Evolutionary conservation across 2,113 vertebrate genomes (phyloP).

Genomic region (Baryphthengus martii): DNA sequence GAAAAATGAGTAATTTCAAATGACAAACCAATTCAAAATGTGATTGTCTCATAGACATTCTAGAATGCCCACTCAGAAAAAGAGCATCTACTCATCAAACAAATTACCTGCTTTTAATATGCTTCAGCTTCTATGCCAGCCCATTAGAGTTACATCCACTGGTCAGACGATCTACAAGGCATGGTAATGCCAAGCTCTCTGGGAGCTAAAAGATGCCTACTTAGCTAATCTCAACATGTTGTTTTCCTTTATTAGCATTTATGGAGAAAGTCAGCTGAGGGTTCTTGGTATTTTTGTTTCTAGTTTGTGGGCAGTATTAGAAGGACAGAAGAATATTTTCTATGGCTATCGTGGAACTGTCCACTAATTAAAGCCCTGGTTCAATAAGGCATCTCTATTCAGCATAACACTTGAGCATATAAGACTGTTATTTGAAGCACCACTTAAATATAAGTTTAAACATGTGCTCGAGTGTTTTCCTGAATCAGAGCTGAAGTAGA

Average conservation of each 20-base stretch:
- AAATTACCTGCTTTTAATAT: not conserved
- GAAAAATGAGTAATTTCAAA: not conserved
- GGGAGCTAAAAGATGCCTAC: not conserved
- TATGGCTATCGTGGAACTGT: not conserved
- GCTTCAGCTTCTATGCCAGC: not conserved
- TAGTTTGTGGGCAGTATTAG: not conserved
- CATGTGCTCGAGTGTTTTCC: not conserved
- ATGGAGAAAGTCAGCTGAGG: not conserved
- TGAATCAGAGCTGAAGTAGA: not conserved
- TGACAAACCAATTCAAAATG: not conserved
- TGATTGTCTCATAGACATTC: not conserved
- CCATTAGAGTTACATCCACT: not conserved
- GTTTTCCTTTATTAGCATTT: not conserved
- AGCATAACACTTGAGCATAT: not conserved
- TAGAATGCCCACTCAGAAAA: not conserved
- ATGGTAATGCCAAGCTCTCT: not conserved
- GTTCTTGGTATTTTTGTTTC: not conserved
- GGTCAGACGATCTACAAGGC: not conserved
- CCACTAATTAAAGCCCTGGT: not conserved
- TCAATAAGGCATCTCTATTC: not conserved
- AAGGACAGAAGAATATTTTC: not conserved
- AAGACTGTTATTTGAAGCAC: not conserved
- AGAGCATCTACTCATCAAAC: not conserved
- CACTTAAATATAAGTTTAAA: not conserved
- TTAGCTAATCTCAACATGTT: not conserved